Evolutionary conservation across 2,888 invertebrate species (phyloP).

Genomic region (Oscheius myriophilus): DNA sequence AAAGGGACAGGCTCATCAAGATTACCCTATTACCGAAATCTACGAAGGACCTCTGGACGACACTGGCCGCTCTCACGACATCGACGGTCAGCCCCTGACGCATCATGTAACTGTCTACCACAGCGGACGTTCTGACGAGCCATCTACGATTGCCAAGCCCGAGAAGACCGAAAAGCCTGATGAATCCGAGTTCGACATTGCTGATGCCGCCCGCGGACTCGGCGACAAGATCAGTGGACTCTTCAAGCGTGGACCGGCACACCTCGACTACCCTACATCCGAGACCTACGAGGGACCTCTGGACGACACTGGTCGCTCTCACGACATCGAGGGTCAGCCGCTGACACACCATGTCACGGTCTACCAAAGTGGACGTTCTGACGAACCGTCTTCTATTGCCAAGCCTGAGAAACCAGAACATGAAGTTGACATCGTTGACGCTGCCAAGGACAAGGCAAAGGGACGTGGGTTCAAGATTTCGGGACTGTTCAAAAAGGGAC

Average conservation of each 20-base stretch:
- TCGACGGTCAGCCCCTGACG: conserved; percentile 29
- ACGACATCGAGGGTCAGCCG: conserved; percentile 36
- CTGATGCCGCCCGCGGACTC: conserved; percentile 15
- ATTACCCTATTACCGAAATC: conserved; percentile 42
- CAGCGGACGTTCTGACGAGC: conserved; percentile 16
- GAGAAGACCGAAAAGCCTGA: conserved; percentile 9
- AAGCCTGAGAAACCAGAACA: conserved; percentile 23
- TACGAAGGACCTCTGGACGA: conserved; percentile 1
- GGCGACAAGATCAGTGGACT: conserved; percentile 38
- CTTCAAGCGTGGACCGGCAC: conserved; percentile 46
- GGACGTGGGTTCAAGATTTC: conserved; percentile 31
- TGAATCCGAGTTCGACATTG: conserved; percentile 6
- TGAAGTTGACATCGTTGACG: conserved; percentile 7
- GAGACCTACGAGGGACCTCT: conserved; percentile 46
- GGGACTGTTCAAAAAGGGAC: conserved; percentile 17
- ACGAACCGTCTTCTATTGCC: conserved; percentile 47
- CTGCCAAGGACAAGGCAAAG: background rate
- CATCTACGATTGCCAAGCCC: conserved; percentile 16
- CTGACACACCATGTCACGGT: conserved; percentile 39
- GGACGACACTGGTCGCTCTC: conserved; percentile 22
- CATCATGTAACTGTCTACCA: conserved; percentile 31
- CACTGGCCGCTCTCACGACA: conserved; percentile 18
- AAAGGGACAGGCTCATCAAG: conserved; percentile 46
- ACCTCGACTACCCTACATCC: conserved; percentile 43
- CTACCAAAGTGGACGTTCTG: conserved; percentile 41